phyloP scores from a whole-genome alignment of 2,797 vertebrate genomes.

The Muraenolepis orangiensis region DNA sequence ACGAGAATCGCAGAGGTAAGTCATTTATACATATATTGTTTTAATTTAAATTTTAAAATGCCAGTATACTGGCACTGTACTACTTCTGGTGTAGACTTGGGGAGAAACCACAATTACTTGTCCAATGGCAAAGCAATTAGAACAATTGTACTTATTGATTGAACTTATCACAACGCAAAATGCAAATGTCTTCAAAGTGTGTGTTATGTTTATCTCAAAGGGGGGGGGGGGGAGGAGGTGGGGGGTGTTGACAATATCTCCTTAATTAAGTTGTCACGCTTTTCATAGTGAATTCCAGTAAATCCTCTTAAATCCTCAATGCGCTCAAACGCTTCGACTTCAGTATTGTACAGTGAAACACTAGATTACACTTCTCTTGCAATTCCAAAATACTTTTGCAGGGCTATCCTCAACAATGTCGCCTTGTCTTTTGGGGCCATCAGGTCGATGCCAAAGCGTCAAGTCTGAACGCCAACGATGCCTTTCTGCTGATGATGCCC shows the following conservation, averaged over 20 bases:
- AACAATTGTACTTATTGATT: too few relatives aligned
- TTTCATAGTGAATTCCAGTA: neutral
- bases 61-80: neutral
- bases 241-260: neutral
- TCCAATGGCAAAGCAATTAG: neutral
- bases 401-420: neutral
- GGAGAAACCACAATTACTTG: neutral
- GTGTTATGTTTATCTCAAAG: neutral
- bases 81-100: neutral
- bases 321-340: too few relatives aligned
- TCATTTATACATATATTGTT: neutral
- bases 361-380: neutral
- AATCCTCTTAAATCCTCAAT: too few relatives aligned
- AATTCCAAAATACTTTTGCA: neutral
- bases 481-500: slow-evolving; percentile 81
- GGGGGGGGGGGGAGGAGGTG: too few relatives aligned
- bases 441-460: slow-evolving; percentile 79
- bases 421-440: neutral
- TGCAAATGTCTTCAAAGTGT: neutral
- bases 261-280: neutral
- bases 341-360: too few relatives aligned
- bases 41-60: neutral
- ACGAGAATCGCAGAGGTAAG: slow-evolving; percentile 87
- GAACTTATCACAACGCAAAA: too few relatives aligned
- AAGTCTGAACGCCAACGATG: slow-evolving; percentile 86